These are phyloP conservation scores for Timema podura DNA, from an alignment of 2,888 invertebrate species.

Conservation along the genomic window DNA sequence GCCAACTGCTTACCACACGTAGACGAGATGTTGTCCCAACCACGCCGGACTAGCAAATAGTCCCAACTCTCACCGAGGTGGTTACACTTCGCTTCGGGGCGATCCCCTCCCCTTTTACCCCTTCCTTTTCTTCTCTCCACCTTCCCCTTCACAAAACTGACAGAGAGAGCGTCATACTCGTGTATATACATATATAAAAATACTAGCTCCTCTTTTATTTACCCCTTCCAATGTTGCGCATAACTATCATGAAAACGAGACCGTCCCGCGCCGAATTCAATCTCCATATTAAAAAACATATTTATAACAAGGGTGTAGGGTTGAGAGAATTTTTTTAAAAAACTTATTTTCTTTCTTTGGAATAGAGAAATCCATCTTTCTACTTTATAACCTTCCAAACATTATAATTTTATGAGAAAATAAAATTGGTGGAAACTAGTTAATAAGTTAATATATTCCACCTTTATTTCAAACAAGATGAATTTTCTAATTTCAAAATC, in stretches of 20 bases:
- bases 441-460: no score
- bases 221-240: conserved; percentile 41
- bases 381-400: no score
- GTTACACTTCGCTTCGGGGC: conserved; percentile 15
- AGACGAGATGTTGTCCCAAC: no score
- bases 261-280: conserved; percentile 50
- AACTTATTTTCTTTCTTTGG: not conserved
- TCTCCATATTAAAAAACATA: conserved; percentile 40
- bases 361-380: no score
- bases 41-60: no score
- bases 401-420: no score
- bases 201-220: conserved; percentile 26
- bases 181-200: not conserved
- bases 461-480: no score
- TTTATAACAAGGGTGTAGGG: not conserved
- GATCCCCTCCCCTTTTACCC: conserved; percentile 34
- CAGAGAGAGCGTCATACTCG: not conserved
- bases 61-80: not conserved
- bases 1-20: no score
- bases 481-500: no score
- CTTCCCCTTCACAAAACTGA: conserved; percentile 36
- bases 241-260: conserved; percentile 36
- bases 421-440: no score
- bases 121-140: conserved; percentile 32
- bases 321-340: not conserved